Evolutionary conservation across 2,113 vertebrate genomes (phyloP), one percentile per base, ranked within the genome.

Genomic region (Neolamprologus hecqui): DNA sequence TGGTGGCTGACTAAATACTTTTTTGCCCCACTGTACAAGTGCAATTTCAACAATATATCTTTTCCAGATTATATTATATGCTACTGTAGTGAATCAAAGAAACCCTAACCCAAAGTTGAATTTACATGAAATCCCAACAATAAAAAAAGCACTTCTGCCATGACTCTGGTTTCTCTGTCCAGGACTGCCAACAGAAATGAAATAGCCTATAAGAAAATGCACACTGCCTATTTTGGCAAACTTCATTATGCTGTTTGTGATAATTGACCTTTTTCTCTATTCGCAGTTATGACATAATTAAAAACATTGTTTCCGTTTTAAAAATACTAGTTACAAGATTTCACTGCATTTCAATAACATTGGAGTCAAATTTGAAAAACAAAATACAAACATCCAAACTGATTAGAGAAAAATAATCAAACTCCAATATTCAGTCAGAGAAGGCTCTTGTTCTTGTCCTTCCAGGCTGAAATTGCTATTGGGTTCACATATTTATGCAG

Each of bases 301-400:
- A 65, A 35, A 65, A 65, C 31, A 5, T 2, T 35, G 60, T 65
- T 65, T 35, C 6, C 4, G 9, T 26, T 65, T 65, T 7, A 33
- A 65, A 65, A 65, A 65, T 21, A 21, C 33, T 57, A 57, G 21
- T 57, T 28, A 57, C 12, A 65, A 13, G 19, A 65, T 37, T 65
- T 37, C 19, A 37, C 19, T 37, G 33, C 10, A n/a, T 37, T n/a
- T 60, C 57, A 31, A 4, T 57, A 60, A 60, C 28, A 60, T 33
- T 60, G 9, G 8, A 60, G 0, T 37, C 33, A 37, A n/a, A n/a
- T 21, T 21, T 8, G 6, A 68, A 58, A 58, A 58, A 3, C 19
- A n/a, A 37, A 37, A 37, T 21, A 13, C 19, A 21, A 68, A n/a
- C 4, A 12, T 37, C 63, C 33, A 68, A 40, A 68, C 33, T 0